Conservation (phyloP, 1,140 invertebrate species). For the Drosophila cardini region DNA sequence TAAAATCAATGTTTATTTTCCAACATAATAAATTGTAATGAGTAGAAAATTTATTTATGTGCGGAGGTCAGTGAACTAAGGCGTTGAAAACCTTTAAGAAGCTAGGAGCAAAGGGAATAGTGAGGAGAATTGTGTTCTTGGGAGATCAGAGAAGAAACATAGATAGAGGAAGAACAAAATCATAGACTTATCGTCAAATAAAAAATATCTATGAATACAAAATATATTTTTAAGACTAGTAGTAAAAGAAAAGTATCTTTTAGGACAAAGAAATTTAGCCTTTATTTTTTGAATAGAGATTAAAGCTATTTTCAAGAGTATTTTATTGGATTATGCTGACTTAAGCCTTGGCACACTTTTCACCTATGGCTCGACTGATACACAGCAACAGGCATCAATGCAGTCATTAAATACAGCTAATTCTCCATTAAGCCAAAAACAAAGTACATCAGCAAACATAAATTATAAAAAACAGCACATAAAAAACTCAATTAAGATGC, state of each 20-base stretch:
- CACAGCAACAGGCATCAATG: conserved; percentile 28
- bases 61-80: conserved; percentile 39
- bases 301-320: too few relatives aligned
- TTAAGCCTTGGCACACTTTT: conserved; percentile 21
- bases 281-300: too few relatives aligned
- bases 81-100: neutral
- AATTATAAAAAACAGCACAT: conserved; percentile 73
- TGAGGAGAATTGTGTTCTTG: neutral
- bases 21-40: conserved; percentile 10
- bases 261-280: too few relatives aligned
- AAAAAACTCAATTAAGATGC: conserved; percentile 74
- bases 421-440: conserved; percentile 61
- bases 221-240: too few relatives aligned
- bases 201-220: too few relatives aligned
- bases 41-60: conserved; percentile 8
- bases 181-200: too few relatives aligned
- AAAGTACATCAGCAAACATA: conserved; percentile 59
- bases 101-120: neutral
- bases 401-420: conserved; percentile 63
- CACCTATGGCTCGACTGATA: conserved; percentile 18
- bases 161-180: too few relatives aligned
- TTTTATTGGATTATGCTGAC: neutral
- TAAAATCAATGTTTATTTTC: conserved; percentile 6
- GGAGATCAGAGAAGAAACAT: neutral
- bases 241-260: too few relatives aligned